Evolutionary conservation across 2,113 vertebrate genomes (phyloP), one percentile per base, ranked within the genome.

Genomic region (Edolisoma coerulescens): DNA sequence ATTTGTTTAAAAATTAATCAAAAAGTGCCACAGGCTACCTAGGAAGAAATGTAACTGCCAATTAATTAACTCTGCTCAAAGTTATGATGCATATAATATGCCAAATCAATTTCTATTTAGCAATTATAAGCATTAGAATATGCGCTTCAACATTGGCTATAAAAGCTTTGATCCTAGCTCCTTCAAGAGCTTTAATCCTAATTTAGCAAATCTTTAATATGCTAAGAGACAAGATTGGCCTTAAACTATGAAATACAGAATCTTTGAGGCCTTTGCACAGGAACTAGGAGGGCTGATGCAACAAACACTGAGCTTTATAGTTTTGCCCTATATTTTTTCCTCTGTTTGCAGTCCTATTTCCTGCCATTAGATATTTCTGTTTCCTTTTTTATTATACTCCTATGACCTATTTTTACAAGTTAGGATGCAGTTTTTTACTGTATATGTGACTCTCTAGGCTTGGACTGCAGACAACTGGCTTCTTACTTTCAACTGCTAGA

Each of bases 61-160:
- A 78, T 93, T 97, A 97, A 97, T 97, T 97, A 97, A 97, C 65
- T 96, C 65, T 94, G 64, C 87, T 97, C 32, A 88, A 96, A 95
- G 87, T 95, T 95, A 89, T 84, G 93, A 90, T 95, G 89, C 68
- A 91, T 95, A 92, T 96, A 88, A 96, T 91, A 90, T 79, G 80
- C 93, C 90, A 96, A 92, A 93, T 90, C 77, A 87, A 39, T 86
- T 84, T 95, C 78, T 94, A 39, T 91, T 96, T 95, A 89, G 76
- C 73, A 96, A 96, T 95, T 96, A 95, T 60, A 94, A 91, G 83
- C 65, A 92, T 93, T 92, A 94, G 95, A 90, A 84, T 77, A 91
- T 70, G 74, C 71, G 75, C 49, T 92, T 95, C 95, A 96, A 94
- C 28, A 68, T 28, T 42, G 41, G 35, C 76, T 91, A 83, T 67